Evolutionary conservation across 2,888 invertebrate genomes (phyloP).

Genomic region (Sarcophaga variegata): DNA sequence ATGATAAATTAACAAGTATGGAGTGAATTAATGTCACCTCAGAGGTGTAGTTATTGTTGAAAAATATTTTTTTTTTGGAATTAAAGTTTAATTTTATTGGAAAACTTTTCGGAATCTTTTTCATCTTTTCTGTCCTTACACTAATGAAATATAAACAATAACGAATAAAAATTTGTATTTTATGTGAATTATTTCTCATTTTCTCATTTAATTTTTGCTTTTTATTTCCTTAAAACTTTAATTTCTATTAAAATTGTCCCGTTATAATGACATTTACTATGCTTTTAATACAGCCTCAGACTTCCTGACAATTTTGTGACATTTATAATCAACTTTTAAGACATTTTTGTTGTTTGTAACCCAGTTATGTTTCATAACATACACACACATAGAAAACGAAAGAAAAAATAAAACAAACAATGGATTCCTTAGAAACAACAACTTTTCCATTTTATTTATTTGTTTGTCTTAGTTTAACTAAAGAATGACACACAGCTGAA

Average conservation of each 20-base stretch:
- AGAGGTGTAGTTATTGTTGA: too few relatives aligned
- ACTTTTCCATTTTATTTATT: not conserved
- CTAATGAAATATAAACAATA: not conserved
- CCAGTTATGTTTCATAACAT: conserved; percentile 29
- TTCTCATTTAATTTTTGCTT: not conserved
- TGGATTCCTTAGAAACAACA: conserved; percentile 2
- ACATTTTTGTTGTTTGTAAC: conserved; percentile 53
- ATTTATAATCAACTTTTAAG: conserved; percentile 42
- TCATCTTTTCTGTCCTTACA: not conserved
- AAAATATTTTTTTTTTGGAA: too few relatives aligned
- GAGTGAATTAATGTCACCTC: too few relatives aligned
- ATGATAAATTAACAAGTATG: too few relatives aligned
- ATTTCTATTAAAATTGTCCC: not conserved
- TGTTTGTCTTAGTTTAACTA: conserved; percentile 2
- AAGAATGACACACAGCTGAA: conserved; percentile 44
- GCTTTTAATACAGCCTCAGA: not conserved
- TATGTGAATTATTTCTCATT: not conserved
- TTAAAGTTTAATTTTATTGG: too few relatives aligned
- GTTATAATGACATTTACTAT: not conserved
- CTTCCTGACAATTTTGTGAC: conserved; percentile 47
- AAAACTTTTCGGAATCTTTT: too few relatives aligned
- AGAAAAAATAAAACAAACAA: not conserved
- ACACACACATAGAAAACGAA: conserved; percentile 7
- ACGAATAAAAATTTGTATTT: too few relatives aligned
- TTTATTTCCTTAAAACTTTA: not conserved